phyloP scores from a whole-genome alignment of 2,797 vertebrate species.

The Sternarchorhynchus goeldii region DNA sequence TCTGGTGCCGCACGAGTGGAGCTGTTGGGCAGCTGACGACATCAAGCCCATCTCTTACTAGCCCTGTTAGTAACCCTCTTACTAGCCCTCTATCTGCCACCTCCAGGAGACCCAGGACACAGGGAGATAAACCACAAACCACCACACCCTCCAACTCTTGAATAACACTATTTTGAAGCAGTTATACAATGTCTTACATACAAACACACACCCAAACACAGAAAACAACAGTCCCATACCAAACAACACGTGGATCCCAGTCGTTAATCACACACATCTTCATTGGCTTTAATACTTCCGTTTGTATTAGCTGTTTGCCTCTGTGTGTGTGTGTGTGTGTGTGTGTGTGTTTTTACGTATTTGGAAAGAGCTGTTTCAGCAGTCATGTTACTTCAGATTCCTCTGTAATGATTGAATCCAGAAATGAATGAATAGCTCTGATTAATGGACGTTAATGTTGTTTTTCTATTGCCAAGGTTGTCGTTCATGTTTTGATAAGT shows the following conservation, averaged over 20 bases:
- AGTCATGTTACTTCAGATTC: not conserved
- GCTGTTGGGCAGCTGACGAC: conserved; percentile 10
- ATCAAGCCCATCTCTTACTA: not conserved
- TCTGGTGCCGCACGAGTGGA: conserved; percentile 6
- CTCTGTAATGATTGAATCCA: not conserved
- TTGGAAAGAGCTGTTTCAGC: conserved; percentile 10
- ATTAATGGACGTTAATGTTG: not conserved
- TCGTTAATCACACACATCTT: not conserved
- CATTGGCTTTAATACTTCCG: too few relatives aligned
- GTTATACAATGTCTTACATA: not conserved
- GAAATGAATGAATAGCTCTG: not conserved
- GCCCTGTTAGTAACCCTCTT: not conserved
- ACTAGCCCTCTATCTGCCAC: conserved; percentile 29
- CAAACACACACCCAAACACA: not conserved
- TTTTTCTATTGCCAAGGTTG: not conserved
- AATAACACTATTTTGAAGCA: not conserved
- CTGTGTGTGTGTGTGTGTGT: too few relatives aligned
- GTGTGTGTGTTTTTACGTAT: not conserved
- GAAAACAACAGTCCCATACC: not conserved
- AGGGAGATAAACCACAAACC: conserved; percentile 6
- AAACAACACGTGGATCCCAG: not conserved
- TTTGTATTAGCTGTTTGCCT: too few relatives aligned
- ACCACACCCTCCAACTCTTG: conserved; percentile 30
- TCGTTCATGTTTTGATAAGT: not conserved
- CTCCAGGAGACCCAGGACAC: conserved; percentile 27